A percentile compares a stretch with the other conserved stretches of the same genome.
Conservation (phyloP, 1,140 invertebrate species). For the Pararge aegeria region DNA sequence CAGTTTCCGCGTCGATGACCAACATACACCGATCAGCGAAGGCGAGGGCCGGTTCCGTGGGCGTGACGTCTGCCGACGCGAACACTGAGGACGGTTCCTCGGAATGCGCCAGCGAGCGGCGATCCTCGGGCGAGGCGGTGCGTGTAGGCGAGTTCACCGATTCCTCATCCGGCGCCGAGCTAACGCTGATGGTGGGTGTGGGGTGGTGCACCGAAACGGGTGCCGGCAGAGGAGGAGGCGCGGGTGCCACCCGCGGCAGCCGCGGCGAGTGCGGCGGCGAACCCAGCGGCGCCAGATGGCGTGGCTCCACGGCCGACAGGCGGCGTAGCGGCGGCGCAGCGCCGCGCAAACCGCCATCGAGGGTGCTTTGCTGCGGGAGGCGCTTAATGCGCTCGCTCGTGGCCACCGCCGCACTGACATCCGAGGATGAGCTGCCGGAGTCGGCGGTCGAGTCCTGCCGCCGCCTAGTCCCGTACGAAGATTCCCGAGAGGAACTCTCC, state of each 20-base stretch:
- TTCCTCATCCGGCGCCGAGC: constrained; percentile 83
- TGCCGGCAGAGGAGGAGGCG: constrained; percentile 17
- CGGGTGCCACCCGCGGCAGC: constrained; percentile 43
- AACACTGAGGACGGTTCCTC: constrained; percentile 66
- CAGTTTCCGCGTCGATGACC: constrained; percentile 10
- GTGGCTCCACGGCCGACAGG: constrained; percentile 73
- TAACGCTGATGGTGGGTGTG: constrained; percentile 86
- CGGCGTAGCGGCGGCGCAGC: constrained; percentile 72
- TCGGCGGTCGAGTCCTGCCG: constrained; percentile 73
- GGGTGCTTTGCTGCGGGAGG: constrained; percentile 82
- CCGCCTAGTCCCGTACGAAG: constrained; percentile 47
- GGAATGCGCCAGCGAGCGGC: constrained; percentile 50
- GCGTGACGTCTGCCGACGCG: constrained; percentile 58
- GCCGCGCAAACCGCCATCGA: constrained; percentile 78
- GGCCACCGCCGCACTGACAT: constrained; percentile 83
- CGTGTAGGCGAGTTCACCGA: constrained; percentile 58
- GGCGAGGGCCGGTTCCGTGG: constrained; percentile 40
- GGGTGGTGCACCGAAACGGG: constrained; percentile 52
- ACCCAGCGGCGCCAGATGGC: constrained; percentile 67
- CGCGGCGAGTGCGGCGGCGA: constrained; percentile 60
- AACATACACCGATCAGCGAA: constrained; percentile 17
- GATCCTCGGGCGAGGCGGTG: constrained; percentile 50
- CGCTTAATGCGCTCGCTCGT: constrained; percentile 81
- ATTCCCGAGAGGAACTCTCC: constrained; percentile 55
- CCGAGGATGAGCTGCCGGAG: constrained; percentile 84